phyloP scores from a whole-genome alignment of 2,888 invertebrate genomes.

The Tupiocoris notatus region DNA sequence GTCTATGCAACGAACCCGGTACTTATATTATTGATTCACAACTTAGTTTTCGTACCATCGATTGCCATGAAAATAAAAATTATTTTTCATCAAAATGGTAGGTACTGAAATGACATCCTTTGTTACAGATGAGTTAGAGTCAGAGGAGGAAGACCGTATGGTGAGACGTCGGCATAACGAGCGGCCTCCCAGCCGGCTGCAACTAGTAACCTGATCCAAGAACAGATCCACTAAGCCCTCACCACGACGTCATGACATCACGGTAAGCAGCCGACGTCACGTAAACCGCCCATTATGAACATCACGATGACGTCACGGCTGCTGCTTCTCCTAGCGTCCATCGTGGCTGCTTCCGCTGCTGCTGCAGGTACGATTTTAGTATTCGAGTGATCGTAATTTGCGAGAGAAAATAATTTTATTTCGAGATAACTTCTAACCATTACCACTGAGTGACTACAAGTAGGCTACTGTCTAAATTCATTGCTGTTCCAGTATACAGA shows the following conservation, averaged over 20 bases:
- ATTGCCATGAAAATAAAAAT: no score
- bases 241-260: constrained; percentile 21
- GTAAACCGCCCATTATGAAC: background rate
- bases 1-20: no score
- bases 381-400: no score
- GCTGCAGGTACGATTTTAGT: background rate
- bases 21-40: no score
- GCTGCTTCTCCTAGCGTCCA: constrained; percentile 17
- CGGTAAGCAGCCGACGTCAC: background rate
- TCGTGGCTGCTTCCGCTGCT: background rate
- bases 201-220: constrained; percentile 8
- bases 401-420: no score
- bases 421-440: no score
- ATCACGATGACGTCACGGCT: constrained; percentile 28
- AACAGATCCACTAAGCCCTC: constrained; percentile 16
- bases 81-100: no score
- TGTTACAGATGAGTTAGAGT: constrained; percentile 38
- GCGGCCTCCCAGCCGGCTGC: constrained; percentile 32
- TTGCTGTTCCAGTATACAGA: no score
- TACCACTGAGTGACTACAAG: no score
- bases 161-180: constrained; percentile 19
- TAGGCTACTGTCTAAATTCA: no score
- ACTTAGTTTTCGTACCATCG: no score
- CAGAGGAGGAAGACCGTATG: constrained; percentile 31
- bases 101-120: background rate